Evolutionary conservation across 2,888 invertebrate species (phyloP).

Genomic region (Acanthosepion esculentum): DNA sequence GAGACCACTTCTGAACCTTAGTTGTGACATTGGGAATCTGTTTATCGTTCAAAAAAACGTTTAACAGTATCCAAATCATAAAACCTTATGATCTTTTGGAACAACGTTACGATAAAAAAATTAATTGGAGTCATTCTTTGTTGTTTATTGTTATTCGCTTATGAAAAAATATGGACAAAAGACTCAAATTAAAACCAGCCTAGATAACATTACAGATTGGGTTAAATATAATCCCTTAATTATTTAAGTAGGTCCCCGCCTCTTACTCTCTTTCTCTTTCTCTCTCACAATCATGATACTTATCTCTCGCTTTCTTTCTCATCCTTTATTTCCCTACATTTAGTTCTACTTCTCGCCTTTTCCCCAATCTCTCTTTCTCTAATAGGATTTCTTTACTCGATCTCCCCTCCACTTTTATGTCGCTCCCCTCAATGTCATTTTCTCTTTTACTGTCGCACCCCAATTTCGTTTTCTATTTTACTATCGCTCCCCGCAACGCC

Average conservation of each 20-base stretch:
- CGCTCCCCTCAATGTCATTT: background rate
- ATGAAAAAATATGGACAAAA: too few species aligned
- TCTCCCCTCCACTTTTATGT: background rate
- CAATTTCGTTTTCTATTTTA: background rate
- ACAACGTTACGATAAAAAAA: background rate
- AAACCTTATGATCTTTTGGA: background rate
- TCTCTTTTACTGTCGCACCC: background rate
- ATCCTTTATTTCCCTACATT: too few species aligned
- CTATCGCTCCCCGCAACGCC: background rate
- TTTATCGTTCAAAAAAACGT: too few species aligned
- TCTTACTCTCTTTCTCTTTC: background rate
- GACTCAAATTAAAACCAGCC: too few species aligned
- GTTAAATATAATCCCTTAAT: too few species aligned
- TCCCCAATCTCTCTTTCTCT: too few species aligned
- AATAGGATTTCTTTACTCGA: too few species aligned
- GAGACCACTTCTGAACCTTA: too few species aligned
- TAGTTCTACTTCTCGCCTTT: too few species aligned
- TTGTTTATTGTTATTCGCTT: background rate
- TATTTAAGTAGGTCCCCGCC: background rate
- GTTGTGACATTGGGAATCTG: too few species aligned
- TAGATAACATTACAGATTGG: too few species aligned
- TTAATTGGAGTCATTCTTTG: background rate
- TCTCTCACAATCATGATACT: background rate
- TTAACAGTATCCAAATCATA: background rate
- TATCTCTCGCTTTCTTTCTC: background rate